Base-by-base conservation (phyloP, 1,140 invertebrate species). In the Zaprionus tsacasi region DNA sequence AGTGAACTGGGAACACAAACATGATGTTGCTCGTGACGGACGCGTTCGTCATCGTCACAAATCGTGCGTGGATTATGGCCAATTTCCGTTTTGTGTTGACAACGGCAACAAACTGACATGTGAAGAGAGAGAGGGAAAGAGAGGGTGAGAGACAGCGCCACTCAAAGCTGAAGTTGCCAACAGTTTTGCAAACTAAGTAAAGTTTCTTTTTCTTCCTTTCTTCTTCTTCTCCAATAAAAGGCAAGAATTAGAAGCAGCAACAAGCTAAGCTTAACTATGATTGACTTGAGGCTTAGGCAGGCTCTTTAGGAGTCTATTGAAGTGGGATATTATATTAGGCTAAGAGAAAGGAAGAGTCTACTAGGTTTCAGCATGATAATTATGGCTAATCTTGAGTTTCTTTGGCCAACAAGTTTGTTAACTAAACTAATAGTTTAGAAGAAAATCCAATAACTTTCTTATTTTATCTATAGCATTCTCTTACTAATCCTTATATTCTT, bases 31-130 rank as follows among this genome's bases (percentile, higher is more conserved):
- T 38, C 65, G 61, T 78, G 67, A 60, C 57, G 61, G 54, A 54
- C 64, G 64, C 40, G 30, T 40, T 48, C 60, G 30, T 61, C 77
- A 60, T 67, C 48, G 79, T 35, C 59, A 59, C 58, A 80, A 74
- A 82, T 88, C 85, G 85, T 89, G 83, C 85, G 74, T 78, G 78
- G 83, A 82, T 89, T 88, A 89, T 88, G 83, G 78, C 83, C 83
- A 88, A 88, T 88, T 88, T 88, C 83, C 83, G 80, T 80, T 88
- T 7, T 6, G 7, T 80, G 66, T 70, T 63, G 69, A 74, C 66
- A 50, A 21, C 10, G 45, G 10, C 1, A 21, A 45, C n/a, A 45
- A 45, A 45, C 40, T 45, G 40, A 45, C 40, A 15, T n/a, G 38
- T 4, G 13, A 3, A 21, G 21, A 21, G 2, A 21, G 21, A 21